Conservation (phyloP, 2,113 vertebrate species). For the Passer domesticus region DNA sequence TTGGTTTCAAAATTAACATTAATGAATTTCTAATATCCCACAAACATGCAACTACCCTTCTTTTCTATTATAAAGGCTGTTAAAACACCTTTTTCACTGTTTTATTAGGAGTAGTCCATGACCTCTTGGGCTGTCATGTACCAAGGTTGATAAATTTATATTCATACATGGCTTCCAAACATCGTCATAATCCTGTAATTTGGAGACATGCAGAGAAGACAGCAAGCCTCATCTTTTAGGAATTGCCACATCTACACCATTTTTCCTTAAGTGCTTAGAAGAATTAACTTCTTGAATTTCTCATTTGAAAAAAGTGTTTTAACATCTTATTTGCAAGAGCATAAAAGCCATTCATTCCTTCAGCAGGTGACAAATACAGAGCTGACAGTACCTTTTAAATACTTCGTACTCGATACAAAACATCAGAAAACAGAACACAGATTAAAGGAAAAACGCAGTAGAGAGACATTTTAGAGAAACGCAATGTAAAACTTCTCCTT, state of each 20-base stretch:
- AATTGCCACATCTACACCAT: neutral
- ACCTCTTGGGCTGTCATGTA: neutral
- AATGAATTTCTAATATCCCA: slow-evolving; percentile 29
- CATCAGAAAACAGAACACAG: slow-evolving; percentile 55
- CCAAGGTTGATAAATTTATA: neutral
- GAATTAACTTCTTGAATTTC: neutral
- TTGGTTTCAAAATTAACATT: slow-evolving; percentile 42
- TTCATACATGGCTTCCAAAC: neutral
- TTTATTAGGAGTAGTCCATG: neutral
- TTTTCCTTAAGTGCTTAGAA: neutral
- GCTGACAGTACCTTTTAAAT: slow-evolving; percentile 46
- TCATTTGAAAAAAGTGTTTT: slow-evolving; percentile 41
- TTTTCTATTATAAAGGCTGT: slow-evolving; percentile 33
- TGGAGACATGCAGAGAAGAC: neutral
- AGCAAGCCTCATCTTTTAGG: neutral
- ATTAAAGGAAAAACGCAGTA: slow-evolving; percentile 49
- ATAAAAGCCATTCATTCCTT: slow-evolving; percentile 43
- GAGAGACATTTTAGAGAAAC: slow-evolving; percentile 56
- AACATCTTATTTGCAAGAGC: slow-evolving; percentile 25
- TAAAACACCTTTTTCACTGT: slow-evolving; percentile 55
- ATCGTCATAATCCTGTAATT: neutral
- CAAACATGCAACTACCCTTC: slow-evolving; percentile 45
- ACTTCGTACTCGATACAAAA: slow-evolving; percentile 39
- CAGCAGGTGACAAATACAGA: slow-evolving; percentile 31
- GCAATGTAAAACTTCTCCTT: slow-evolving; percentile 65